Conservation (phyloP, 2,113 vertebrate species). For the Grammomys dolichurus region DNA sequence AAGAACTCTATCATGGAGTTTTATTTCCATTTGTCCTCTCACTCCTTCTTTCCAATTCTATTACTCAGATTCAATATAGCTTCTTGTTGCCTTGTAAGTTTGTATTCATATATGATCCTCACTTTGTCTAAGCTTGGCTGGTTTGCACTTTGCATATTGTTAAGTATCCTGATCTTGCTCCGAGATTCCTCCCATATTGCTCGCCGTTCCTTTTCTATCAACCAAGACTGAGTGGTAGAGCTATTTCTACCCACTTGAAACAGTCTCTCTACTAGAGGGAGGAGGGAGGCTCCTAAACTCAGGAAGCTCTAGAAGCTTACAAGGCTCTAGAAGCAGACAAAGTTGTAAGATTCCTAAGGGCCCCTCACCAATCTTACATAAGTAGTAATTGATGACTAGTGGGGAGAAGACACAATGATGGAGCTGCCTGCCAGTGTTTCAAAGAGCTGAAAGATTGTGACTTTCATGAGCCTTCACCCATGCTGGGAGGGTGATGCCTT, state of each 20-base stretch:
- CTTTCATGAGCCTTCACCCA: background rate
- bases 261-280: background rate
- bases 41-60: background rate
- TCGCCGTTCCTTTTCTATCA: conserved; percentile 14
- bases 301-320: background rate
- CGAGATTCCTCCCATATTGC: background rate
- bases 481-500: background rate
- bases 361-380: background rate
- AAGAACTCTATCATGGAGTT: background rate
- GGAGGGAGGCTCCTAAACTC: background rate
- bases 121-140: background rate
- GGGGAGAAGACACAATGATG: background rate
- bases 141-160: background rate
- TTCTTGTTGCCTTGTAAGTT: conserved; percentile 1
- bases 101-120: background rate
- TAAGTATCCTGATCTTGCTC: background rate
- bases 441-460: background rate
- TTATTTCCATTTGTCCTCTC: background rate
- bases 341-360: background rate
- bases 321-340: background rate
- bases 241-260: background rate
- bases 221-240: background rate
- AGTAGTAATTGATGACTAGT: background rate
- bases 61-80: background rate
- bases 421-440: background rate